Evolutionary conservation across 2,113 vertebrate species (phyloP), one percentile per base, ranked within the genome.

Genomic region (Eulemur macaco): DNA sequence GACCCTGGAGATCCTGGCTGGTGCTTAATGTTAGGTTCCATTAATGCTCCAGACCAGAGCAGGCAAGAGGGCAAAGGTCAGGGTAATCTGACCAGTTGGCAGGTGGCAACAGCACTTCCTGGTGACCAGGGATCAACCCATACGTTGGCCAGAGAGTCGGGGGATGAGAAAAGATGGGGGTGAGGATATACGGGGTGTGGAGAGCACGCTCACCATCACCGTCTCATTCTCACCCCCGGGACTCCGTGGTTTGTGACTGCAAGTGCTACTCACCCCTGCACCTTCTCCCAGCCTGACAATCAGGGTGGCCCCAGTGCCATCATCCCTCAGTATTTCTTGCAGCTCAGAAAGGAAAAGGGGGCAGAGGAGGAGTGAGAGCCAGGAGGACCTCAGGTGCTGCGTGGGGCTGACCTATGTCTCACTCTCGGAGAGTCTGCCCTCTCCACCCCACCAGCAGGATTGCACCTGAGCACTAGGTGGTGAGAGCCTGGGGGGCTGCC

Each of bases 1-100:
- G 94, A 94, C 94, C 91, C 90, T 93, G 94, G 91, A 89, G 78
- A 76, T 91, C 68, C 86, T 60, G 83, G 56, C 90, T 69, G 68
- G 17, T 27, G 29, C 27, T 15, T 89, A 60, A 66, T 73, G 77
- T 39, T 60, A 87, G 54, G 71, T 89, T 93, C 93, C 84, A 39
- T 76, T 91, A 71, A 82, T 83, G n/a, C 63, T 85, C 54, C n/a
- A 83, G 68, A 52, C 88, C 37, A 50, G 39, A 56, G 82, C 27
- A 82, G 68, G 4, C 78, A 58, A 90, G 15, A 66, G 73, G n/a
- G 45, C 93, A 96, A 86, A 84, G 93, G 63, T 64, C 84, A 45
- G 17, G 68, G 58, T 64, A 50, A 80, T 78, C 45, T n/a, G 29
- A 71, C 31, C 34, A 3, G 29, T 37, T 64, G 68, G 69, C 21